Base-by-base conservation (phyloP, 2,888 invertebrate species). In the Malthinus seriepunctatus region DNA sequence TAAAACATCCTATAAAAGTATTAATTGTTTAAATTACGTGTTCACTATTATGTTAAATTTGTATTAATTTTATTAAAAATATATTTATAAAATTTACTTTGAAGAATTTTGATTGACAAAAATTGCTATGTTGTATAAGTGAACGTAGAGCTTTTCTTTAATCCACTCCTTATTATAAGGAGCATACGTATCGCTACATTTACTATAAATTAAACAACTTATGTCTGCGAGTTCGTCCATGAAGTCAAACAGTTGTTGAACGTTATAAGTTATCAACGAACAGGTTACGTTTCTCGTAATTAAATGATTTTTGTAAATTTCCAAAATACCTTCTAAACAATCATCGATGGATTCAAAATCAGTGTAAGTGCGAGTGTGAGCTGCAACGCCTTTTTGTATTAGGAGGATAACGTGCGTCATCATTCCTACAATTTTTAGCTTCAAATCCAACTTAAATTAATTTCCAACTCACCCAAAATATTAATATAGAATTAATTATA, bases 91-190 rank as follows among this genome's bases (percentile, higher is more conserved):
- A 23, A 5, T 23, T 23, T 23, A 23, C 23, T 23, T 23, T 5
- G 23, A 23, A 23, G 23, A 5, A 23, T 23, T 23, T 23, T 3
- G 5, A 23, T 23, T 5, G 23, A 5, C 3, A 23, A 23, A 23
- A 23, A 23, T 23, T 23, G 23, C 23, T 2, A 23, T 23, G 23
- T 23, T 23, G 23, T 23, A 23, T 23, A 23, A 23, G 23, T 23
- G 23, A 23, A 23, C 23, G 5, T 23, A 23, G 23, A 45, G 14
- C 15, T 45, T 45, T 32, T 15, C 11, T 32, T 45, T 45, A 32
- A 45, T 14, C 45, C 45, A 45, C 15, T 45, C 11, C 14, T 45
- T 45, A 32, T 23, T 45, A 8, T 6, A 45, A 32, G 45, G 45
- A 10, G 45, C 45, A 11, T 45, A 45, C 45, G 45, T n/a, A 4